Evolutionary conservation across 1,140 invertebrate species (phyloP).

Genomic region (Papilio xuthus): DNA sequence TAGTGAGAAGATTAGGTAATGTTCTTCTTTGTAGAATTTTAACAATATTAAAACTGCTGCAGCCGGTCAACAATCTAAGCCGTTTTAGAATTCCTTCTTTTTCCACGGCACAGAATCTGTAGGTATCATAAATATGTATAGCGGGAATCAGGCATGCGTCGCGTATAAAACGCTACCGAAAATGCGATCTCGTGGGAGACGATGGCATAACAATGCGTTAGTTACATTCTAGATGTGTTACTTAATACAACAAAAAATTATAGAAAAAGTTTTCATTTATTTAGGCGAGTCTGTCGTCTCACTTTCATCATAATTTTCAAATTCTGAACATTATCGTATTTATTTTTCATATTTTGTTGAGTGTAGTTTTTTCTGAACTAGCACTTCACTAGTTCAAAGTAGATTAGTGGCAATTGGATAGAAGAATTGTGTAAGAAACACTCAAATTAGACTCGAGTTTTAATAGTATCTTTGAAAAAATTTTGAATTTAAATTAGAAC

Average conservation of each 20-base stretch:
- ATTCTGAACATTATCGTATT: no score
- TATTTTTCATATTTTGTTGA: no score
- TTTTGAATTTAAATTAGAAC: background rate
- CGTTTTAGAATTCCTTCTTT: conserved; percentile 70
- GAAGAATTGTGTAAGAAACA: background rate
- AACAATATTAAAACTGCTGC: conserved; percentile 47
- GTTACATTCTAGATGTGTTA: background rate
- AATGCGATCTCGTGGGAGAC: conserved; percentile 75
- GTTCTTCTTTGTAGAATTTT: conserved; percentile 38
- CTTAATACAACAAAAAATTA: background rate
- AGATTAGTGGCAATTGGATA: no score
- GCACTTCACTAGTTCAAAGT: no score
- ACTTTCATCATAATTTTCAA: no score
- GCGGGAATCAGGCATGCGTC: conserved; percentile 78
- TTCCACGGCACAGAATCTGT: conserved; percentile 60
- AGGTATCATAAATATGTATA: conserved; percentile 79
- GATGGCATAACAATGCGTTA: conserved; percentile 43
- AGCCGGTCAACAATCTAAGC: conserved; percentile 69
- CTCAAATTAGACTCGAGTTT: background rate
- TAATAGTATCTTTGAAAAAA: background rate
- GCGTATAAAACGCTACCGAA: conserved; percentile 76
- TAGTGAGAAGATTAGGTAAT: background rate
- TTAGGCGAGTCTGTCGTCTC: no score
- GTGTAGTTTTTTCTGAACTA: no score
- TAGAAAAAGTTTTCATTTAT: background rate